phyloP scores from a whole-genome alignment of 92 coral and sea anemone genomes.

The Porites evermanni region DNA sequence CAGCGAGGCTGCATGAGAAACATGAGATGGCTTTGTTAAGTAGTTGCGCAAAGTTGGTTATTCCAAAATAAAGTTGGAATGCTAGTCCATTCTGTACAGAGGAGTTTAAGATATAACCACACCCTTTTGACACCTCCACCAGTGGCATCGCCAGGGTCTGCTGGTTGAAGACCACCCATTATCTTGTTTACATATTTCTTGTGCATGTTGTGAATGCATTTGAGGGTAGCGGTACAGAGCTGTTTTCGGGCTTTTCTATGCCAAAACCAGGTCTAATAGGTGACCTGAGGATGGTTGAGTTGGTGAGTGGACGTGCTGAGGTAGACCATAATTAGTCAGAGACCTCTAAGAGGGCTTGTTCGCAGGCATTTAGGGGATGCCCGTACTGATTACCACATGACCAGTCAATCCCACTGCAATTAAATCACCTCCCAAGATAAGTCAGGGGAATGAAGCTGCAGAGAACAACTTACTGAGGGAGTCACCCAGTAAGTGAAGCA shows the following conservation, averaged over 20 bases:
- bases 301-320: constrained; percentile 61
- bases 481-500: constrained; percentile 33
- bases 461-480: constrained; percentile 31
- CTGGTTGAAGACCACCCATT: constrained; percentile 48
- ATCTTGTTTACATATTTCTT: constrained; percentile 57
- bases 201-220: constrained; percentile 27
- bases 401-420: constrained; percentile 57
- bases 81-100: constrained; percentile 46
- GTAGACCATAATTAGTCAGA: constrained; percentile 43
- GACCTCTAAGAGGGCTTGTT: constrained; percentile 45
- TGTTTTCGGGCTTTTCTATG: constrained; percentile 20
- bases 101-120: constrained; percentile 51
- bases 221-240: constrained; percentile 36
- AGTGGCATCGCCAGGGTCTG: constrained; percentile 25
- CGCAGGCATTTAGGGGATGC: constrained; percentile 22
- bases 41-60: neutral
- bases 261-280: constrained; percentile 58
- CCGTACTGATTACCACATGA: constrained; percentile 34
- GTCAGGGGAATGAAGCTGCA: constrained; percentile 29
- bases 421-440: constrained; percentile 48
- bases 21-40: too few relatives aligned
- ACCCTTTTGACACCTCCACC: constrained; percentile 45
- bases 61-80: constrained; percentile 55
- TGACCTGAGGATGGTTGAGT: constrained; percentile 54
- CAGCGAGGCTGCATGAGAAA: too few relatives aligned